phyloP scores from a whole-genome alignment of 1,140 invertebrate species.

The Pogonus chalceus region DNA sequence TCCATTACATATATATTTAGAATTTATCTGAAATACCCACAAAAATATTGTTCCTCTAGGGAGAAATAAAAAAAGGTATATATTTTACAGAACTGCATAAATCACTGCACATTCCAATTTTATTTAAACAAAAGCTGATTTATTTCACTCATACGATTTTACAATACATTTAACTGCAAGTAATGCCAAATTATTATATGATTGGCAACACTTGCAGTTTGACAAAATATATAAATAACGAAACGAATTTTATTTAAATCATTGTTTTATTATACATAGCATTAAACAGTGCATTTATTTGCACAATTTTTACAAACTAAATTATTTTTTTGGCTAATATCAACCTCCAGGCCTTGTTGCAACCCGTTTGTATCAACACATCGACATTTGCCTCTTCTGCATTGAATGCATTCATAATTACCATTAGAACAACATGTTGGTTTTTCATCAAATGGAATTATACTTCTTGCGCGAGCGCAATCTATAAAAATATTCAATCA shows the following conservation, averaged over 20 bases:
- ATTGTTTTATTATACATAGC: not conserved
- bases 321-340: not conserved
- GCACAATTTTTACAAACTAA: not conserved
- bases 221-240: not conserved
- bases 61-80: no score
- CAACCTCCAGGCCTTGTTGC: constrained; percentile 30
- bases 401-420: constrained; percentile 47
- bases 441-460: constrained; percentile 37
- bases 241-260: not conserved
- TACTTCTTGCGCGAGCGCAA: constrained; percentile 40
- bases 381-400: constrained; percentile 43
- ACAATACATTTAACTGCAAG: no score
- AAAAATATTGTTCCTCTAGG: no score
- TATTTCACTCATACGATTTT: not conserved
- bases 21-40: not conserved
- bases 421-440: constrained; percentile 48
- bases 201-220: no score
- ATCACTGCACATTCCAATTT: not conserved
- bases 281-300: not conserved
- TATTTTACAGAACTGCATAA: not conserved
- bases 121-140: not conserved
- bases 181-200: no score
- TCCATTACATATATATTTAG: not conserved
- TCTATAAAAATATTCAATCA: constrained; percentile 32
- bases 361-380: constrained; percentile 49